Conservation (phyloP, 1,140 invertebrate genomes). For the Leucophenga varia region DNA sequence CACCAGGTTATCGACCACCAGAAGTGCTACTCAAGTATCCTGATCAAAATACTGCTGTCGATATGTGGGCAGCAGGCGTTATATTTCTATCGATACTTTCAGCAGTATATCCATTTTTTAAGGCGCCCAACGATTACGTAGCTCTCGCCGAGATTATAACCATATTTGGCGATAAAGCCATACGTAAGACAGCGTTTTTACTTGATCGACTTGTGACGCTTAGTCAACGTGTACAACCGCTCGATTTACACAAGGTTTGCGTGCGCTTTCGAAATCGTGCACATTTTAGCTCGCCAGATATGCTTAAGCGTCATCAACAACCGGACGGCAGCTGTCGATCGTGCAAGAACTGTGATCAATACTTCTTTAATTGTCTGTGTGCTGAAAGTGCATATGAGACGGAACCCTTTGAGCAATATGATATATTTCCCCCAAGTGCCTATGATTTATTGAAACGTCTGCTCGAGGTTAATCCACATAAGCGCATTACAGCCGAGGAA, state of each 20-base stretch:
- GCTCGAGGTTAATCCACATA: slow-evolving; percentile 97
- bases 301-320: slow-evolving; percentile 30
- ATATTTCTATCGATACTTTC: slow-evolving; percentile 80
- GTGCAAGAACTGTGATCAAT: slow-evolving; percentile 54
- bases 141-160: slow-evolving; percentile 82
- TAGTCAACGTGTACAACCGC: slow-evolving; percentile 58
- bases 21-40: slow-evolving; percentile 81
- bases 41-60: slow-evolving; percentile 77
- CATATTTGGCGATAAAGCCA: slow-evolving; percentile 72
- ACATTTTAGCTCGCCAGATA: slow-evolving; percentile 34
- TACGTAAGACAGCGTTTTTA: slow-evolving; percentile 68
- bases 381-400: slow-evolving; percentile 32
- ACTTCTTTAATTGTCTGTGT: slow-evolving; percentile 49
- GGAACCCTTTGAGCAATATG: slow-evolving; percentile 41
- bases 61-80: slow-evolving; percentile 87
- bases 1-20: slow-evolving; percentile 84
- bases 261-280: slow-evolving; percentile 53
- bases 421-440: slow-evolving; percentile 61
- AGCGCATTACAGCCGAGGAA: slow-evolving; percentile 96
- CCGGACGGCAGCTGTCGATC: slow-evolving; percentile 38
- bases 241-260: slow-evolving; percentile 61
- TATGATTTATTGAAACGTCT: slow-evolving; percentile 99
- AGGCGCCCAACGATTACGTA: slow-evolving; percentile 75
- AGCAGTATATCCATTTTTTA: slow-evolving; percentile 81
- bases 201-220: slow-evolving; percentile 64